These are phyloP conservation scores for Periophthalmus modestus DNA, from an alignment of 2,113 vertebrate species.

Conservation along the genomic window DNA sequence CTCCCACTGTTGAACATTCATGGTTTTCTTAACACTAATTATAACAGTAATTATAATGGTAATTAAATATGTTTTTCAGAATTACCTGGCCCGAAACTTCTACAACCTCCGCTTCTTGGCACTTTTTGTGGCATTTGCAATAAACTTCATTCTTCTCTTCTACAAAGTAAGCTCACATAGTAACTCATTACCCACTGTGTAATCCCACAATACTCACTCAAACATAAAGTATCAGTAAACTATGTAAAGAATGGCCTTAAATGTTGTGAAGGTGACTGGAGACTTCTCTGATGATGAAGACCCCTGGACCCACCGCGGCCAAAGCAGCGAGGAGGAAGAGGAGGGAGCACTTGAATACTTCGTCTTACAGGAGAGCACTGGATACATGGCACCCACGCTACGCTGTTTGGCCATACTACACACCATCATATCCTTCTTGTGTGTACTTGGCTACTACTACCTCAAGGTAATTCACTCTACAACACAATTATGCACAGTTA, in stretches of 20 bases:
- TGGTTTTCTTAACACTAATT: not conserved
- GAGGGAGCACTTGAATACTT: slow-evolving; percentile 92
- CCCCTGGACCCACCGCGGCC: slow-evolving; percentile 87
- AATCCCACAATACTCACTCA: not conserved
- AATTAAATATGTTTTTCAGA: slow-evolving; percentile 73
- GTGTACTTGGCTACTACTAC: slow-evolving; percentile 96
- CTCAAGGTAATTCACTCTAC: slow-evolving; percentile 82
- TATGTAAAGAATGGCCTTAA: not conserved
- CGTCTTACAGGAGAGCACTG: slow-evolving; percentile 94
- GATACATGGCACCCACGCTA: slow-evolving; percentile 95
- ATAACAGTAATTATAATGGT: not conserved
- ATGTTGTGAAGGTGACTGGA: slow-evolving; percentile 86
- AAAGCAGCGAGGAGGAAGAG: slow-evolving; percentile 83
- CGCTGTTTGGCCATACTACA: slow-evolving; percentile 90
- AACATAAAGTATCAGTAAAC: not conserved
- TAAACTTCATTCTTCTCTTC: slow-evolving; percentile 99
- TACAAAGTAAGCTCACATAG: slow-evolving; percentile 87
- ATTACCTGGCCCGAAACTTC: slow-evolving; percentile 97
- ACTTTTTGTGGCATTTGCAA: slow-evolving; percentile 96
- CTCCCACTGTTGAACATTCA: not conserved
- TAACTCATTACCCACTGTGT: not conserved
- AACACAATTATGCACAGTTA: not conserved
- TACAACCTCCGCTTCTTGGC: slow-evolving; percentile 97
- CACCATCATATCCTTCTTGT: slow-evolving; percentile 94
- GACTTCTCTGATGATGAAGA: slow-evolving; percentile 88